Conservation (phyloP, 2,113 vertebrate genomes). For the Zosterops lateralis region DNA sequence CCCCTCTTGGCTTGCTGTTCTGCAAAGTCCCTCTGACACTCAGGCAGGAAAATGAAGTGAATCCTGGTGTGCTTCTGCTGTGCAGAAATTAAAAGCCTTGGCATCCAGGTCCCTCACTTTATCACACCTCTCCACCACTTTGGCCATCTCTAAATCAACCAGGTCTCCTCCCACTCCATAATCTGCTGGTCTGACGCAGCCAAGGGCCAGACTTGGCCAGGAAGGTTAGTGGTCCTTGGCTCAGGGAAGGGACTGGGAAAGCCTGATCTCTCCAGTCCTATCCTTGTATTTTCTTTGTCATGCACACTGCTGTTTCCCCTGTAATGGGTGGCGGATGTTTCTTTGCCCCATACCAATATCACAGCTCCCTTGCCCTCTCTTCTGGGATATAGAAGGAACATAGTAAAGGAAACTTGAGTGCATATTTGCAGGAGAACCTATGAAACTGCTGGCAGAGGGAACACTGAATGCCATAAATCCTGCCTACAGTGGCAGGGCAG, state of each 20-base stretch:
- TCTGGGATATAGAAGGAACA: not conserved
- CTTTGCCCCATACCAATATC: not conserved
- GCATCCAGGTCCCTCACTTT: not conserved
- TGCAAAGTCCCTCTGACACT: not conserved
- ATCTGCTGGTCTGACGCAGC: not conserved
- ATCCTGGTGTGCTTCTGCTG: not conserved
- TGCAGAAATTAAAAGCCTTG: not conserved
- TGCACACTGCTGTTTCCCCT: not conserved
- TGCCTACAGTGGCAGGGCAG: not conserved
- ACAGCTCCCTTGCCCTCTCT: not conserved
- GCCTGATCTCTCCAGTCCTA: not conserved
- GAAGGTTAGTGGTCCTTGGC: not conserved
- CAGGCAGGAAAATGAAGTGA: not conserved
- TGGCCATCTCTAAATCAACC: not conserved
- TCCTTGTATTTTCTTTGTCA: not conserved
- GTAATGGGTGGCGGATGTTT: fast-evolving
- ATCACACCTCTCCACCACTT: not conserved
- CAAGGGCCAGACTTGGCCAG: not conserved
- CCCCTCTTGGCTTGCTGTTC: not conserved
- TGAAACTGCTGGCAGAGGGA: not conserved
- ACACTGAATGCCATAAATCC: not conserved
- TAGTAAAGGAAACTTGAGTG: not conserved
- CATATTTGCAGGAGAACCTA: not conserved
- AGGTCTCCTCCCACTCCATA: not conserved
- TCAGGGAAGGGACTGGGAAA: not conserved